Evolutionary conservation across 2,797 vertebrate species (phyloP).

Genomic region (Vespertilio murinus): DNA sequence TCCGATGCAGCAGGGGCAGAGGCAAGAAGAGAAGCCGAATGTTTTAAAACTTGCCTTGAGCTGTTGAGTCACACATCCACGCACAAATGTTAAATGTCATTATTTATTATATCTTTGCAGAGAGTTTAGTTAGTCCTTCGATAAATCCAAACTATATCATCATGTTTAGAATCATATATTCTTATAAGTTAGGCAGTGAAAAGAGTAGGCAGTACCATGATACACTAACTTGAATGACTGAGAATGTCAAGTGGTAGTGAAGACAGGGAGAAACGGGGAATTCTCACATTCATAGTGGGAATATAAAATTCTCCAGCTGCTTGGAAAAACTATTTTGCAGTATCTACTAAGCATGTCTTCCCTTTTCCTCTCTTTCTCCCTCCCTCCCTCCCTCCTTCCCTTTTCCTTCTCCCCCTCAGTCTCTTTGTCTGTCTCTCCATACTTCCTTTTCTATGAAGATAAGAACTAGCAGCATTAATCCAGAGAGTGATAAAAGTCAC

Average conservation of each 20-base stretch:
- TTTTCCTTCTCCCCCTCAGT: background rate
- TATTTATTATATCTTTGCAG: conserved; percentile 1
- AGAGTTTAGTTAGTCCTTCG: background rate
- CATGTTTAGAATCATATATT: background rate
- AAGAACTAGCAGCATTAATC: background rate
- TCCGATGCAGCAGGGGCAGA: background rate
- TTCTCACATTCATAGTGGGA: background rate
- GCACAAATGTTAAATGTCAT: background rate
- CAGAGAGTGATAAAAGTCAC: background rate
- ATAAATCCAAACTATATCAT: background rate
- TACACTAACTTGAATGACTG: background rate
- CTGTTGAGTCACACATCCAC: background rate
- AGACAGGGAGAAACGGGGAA: background rate
- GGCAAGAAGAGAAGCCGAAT: background rate
- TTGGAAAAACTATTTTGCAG: background rate
- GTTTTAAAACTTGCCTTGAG: background rate
- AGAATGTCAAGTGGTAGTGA: background rate
- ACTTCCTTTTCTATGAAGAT: background rate
- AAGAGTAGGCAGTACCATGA: background rate
- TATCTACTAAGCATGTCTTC: background rate
- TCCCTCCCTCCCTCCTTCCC: background rate
- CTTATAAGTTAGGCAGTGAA: background rate
- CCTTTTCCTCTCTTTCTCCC: background rate
- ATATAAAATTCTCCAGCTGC: background rate
- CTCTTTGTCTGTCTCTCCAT: background rate